These are phyloP conservation scores for Gasterosteus nipponicus DNA, from an alignment of 2,113 vertebrate genomes.

Conservation along the genomic window DNA sequence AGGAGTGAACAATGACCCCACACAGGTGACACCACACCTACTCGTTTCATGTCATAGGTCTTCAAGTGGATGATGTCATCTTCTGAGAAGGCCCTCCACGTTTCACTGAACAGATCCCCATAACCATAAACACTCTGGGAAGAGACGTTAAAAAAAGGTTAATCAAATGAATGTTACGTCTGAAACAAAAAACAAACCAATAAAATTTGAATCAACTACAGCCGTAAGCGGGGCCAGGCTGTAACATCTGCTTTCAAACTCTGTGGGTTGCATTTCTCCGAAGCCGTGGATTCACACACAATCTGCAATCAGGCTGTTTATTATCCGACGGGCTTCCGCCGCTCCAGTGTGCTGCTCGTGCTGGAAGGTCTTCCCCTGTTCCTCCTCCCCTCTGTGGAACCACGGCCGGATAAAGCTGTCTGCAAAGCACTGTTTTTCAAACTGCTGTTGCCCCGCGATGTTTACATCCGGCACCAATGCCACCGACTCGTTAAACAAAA, in stretches of 20 bases:
- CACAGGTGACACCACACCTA: conserved; percentile 65
- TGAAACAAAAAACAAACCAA: conserved; percentile 35
- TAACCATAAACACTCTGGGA: conserved; percentile 92
- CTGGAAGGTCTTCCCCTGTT: conserved; percentile 49
- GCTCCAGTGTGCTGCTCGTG: conserved; percentile 32
- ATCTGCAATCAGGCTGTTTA: conserved; percentile 2
- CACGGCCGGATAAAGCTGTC: conserved; percentile 59
- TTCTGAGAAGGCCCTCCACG: conserved; percentile 92
- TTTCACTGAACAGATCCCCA: conserved; percentile 94
- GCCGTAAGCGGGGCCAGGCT: neutral
- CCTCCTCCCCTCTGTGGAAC: conserved; percentile 44
- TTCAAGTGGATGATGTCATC: conserved; percentile 92
- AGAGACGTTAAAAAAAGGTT: conserved; percentile 30
- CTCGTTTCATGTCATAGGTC: conserved; percentile 91
- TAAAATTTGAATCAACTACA: neutral
- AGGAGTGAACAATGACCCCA: neutral
- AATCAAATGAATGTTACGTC: conserved; percentile 19
- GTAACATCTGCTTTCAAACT: conserved; percentile 12
- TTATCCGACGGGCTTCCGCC: conserved; percentile 3
- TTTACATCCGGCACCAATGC: conserved; percentile 9
- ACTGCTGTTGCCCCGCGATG: conserved; percentile 46
- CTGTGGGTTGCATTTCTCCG: neutral
- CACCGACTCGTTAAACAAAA: conserved; percentile 26
- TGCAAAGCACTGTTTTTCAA: conserved; percentile 57
- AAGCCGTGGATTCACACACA: conserved; percentile 7